These are phyloP conservation scores for Merodon equestris DNA, from an alignment of 2,888 invertebrate genomes.

Conservation along the genomic window DNA sequence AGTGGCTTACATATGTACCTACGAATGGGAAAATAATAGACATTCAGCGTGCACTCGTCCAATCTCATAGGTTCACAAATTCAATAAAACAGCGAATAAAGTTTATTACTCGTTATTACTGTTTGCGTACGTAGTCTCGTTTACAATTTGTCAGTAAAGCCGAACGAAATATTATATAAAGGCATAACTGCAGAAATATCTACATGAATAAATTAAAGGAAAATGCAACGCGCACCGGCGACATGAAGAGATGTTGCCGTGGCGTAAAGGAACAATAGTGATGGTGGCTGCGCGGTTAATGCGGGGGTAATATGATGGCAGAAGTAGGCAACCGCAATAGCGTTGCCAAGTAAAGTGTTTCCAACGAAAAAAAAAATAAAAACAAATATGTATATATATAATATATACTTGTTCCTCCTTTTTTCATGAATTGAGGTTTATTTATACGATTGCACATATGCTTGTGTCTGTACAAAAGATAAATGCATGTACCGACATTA, in stretches of 20 bases:
- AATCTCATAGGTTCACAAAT: slow-evolving; percentile 12
- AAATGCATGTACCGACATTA: slow-evolving; percentile 1
- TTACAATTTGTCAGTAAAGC: slow-evolving; percentile 50
- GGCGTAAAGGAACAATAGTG: slow-evolving; percentile 29
- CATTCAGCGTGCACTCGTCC: background rate
- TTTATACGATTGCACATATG: slow-evolving; percentile 21
- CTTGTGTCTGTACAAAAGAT: background rate
- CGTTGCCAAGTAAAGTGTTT: slow-evolving; percentile 60
- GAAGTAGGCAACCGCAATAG: slow-evolving; percentile 42
- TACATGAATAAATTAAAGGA: slow-evolving; percentile 36
- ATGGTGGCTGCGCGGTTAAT: slow-evolving; percentile 48
- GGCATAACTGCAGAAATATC: background rate
- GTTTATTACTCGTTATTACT: slow-evolving; percentile 33
- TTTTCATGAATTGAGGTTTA: slow-evolving; percentile 40
- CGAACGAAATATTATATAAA: slow-evolving; percentile 32
- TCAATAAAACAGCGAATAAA: slow-evolving; percentile 17
- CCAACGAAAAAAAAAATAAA: no score
- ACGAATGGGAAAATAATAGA: slow-evolving; percentile 8
- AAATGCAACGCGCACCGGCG: slow-evolving; percentile 25
- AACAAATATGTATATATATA: no score
- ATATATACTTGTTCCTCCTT: background rate
- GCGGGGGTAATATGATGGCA: slow-evolving; percentile 30
- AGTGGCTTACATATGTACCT: no score
- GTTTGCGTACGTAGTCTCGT: slow-evolving; percentile 24
- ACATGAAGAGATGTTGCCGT: slow-evolving; percentile 15